Conservation (phyloP, 2,113 vertebrate species). For the Myrmophylax atrothorax region DNA sequence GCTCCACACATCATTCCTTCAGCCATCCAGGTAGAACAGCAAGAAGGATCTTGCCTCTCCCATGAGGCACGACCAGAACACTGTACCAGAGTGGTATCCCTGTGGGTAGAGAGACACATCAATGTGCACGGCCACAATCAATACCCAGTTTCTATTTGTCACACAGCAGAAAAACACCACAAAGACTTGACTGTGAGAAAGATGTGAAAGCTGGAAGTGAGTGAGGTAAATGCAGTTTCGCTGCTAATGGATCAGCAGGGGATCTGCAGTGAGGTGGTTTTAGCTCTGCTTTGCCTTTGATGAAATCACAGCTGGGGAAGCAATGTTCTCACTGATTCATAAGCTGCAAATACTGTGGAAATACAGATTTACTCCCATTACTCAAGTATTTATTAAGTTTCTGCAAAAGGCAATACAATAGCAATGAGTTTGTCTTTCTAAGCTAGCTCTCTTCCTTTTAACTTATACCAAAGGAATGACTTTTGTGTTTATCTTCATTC, state of each 20-base stretch:
- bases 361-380: not conserved
- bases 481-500: not conserved
- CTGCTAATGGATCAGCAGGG: not conserved
- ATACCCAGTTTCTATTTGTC: not conserved
- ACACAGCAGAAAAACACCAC: not conserved
- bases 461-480: not conserved
- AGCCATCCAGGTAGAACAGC: not conserved
- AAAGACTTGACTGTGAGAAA: not conserved
- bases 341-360: not conserved
- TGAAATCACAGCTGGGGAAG: conserved; percentile 11
- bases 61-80: fast-evolving
- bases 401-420: not conserved
- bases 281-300: not conserved
- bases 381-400: conserved; percentile 8
- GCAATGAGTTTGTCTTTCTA: conserved; percentile 8
- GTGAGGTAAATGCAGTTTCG: not conserved
- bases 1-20: not conserved
- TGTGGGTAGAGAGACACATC: not conserved
- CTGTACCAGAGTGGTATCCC: fast-evolving
- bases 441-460: not conserved
- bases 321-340: not conserved
- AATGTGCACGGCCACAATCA: fast-evolving
- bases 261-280: not conserved
- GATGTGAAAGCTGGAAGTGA: not conserved
- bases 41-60: conserved; percentile 2